Base-by-base conservation (phyloP, 2,888 invertebrate genomes). In the Amaurobius ferox region DNA sequence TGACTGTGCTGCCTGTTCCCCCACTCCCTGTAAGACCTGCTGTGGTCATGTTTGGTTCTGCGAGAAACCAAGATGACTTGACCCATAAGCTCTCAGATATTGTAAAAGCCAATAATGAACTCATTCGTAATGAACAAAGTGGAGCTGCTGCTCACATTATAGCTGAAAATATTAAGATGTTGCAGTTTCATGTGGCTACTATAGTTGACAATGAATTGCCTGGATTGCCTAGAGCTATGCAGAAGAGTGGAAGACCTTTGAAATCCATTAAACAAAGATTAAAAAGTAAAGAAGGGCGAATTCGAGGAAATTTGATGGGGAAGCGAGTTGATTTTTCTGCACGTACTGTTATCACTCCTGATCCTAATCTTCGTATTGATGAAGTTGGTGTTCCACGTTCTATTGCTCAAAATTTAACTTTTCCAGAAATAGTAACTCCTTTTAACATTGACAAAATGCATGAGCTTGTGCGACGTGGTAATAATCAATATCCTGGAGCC, bases 271-370 rank as follows among this genome's bases (percentile, higher is more conserved):
- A 99, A 91, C 97, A 98, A 2, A 94, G 99, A 67, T 90, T 94
- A 87, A 99, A 99, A 92, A 98, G 99, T 26, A 99, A 99, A 91
- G 99, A 99, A 94, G 99, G 99, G 0, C 94, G 99, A 90, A 99
- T 99, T 90, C 94, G 99, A 92, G 99, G 99, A 90, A 99, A 99
- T 92, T 94, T 99, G 90, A 99, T 99, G 99, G 99, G 99, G 77
- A 99, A 99, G 92, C 97, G 99, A 93, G 99, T 99, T 0, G 99
- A 99, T 91, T 99, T 99, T 91, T 99, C 99, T 0, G 99, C 98
- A 5, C 95, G 99, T 92, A 99, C 99, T 90, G 99, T 99, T 90
- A 98, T 97, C 91, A 99, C 98, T 26, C 98, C 97, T 0, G 97
- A 98, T 93, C 98, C 98, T 0, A 98, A 97, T 92, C 92, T 98